Evolutionary conservation across 2,888 invertebrate genomes (phyloP).

Genomic region (Drosophila picticornis): DNA sequence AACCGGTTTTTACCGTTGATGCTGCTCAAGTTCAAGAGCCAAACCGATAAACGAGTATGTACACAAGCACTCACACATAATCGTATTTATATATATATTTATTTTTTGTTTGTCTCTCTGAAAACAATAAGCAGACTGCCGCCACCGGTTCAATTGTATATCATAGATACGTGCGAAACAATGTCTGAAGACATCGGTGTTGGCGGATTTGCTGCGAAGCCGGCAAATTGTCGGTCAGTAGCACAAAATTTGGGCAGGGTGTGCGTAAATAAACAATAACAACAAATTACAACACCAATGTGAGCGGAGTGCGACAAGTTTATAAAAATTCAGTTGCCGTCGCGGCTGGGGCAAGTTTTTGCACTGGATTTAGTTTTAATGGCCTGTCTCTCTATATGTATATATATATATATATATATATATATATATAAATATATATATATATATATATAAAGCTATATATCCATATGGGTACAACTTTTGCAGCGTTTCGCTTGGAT

Average conservation of each 20-base stretch:
- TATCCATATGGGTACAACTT: slow-evolving; percentile 18
- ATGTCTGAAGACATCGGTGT: slow-evolving; percentile 37
- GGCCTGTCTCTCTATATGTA: slow-evolving; percentile 46
- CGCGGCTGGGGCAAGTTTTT: slow-evolving; percentile 55
- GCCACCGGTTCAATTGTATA: slow-evolving; percentile 42
- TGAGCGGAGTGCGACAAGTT: slow-evolving; percentile 55
- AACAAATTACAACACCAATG: slow-evolving; percentile 41
- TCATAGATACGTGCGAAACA: slow-evolving; percentile 29
- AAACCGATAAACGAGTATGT: slow-evolving; percentile 3
- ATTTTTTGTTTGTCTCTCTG: neutral
- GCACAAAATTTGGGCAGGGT: slow-evolving; percentile 73
- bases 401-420: slow-evolving; percentile 5
- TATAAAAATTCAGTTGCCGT: slow-evolving; percentile 68
- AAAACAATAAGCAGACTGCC: slow-evolving; percentile 32
- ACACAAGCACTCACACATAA: slow-evolving; percentile 14
- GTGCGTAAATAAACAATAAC: slow-evolving; percentile 45
- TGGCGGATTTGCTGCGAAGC: slow-evolving; percentile 37
- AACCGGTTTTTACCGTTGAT: slow-evolving; percentile 58
- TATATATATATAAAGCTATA: neutral
- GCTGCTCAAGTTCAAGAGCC: slow-evolving; percentile 50
- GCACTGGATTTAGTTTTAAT: slow-evolving; percentile 77
- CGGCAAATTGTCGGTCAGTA: slow-evolving; percentile 73
- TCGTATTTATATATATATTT: neutral
- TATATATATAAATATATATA: neutral
- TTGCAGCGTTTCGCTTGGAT: slow-evolving; percentile 35